phyloP scores from a whole-genome alignment of 2,113 vertebrate species.

The Passerina amoena region DNA sequence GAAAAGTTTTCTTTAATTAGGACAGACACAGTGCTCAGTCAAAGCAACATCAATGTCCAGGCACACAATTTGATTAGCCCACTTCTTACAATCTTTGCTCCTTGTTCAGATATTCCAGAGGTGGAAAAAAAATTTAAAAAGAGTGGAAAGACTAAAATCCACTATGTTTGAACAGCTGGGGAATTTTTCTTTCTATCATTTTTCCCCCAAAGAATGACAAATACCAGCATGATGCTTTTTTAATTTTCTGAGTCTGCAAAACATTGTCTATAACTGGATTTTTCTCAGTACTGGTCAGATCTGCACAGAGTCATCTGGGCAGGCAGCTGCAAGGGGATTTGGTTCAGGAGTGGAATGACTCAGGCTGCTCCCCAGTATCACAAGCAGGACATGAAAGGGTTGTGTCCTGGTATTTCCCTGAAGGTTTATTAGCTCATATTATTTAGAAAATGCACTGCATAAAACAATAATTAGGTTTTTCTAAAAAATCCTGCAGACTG shows the following conservation, averaged over 20 bases:
- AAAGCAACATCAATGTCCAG: not conserved
- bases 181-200: not conserved
- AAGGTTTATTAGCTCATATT: not conserved
- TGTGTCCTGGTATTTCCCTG: not conserved
- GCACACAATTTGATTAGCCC: not conserved
- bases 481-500: not conserved
- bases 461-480: not conserved
- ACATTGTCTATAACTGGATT: not conserved
- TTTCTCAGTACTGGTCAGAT: not conserved
- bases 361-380: not conserved
- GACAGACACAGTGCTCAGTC: constrained; percentile 16
- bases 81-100: not conserved
- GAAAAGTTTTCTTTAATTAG: constrained; percentile 51
- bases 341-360: not conserved
- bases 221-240: not conserved
- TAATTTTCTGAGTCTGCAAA: not conserved
- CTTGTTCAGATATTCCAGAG: not conserved
- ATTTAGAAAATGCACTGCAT: not conserved
- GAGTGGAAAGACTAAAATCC: not conserved
- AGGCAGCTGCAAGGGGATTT: not conserved
- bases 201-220: not conserved
- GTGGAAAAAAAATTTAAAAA: not conserved
- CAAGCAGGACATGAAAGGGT: not conserved
- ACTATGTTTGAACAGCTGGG: not conserved
- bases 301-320: not conserved